These are phyloP conservation scores for Ptychobarbus kaznakovi DNA, from an alignment of 2,797 vertebrate genomes.

Conservation along the genomic window DNA sequence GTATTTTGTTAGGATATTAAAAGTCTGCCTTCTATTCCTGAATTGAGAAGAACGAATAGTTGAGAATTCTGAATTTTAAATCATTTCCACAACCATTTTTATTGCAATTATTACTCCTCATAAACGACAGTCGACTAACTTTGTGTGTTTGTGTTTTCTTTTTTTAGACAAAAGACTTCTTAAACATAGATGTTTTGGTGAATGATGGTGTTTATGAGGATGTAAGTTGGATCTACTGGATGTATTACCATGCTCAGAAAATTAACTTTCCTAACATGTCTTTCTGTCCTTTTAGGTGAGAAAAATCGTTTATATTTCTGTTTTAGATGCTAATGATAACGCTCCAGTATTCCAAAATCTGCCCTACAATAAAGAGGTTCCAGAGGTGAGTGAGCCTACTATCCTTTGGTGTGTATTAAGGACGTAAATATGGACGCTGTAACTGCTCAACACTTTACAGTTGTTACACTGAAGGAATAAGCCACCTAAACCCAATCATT, in stretches of 20 bases:
- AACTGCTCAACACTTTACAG: neutral
- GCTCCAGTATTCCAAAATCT: slow-evolving; percentile 74
- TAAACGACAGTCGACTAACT: neutral
- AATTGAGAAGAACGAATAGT: neutral
- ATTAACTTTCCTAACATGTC: neutral
- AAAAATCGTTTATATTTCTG: slow-evolving; percentile 48
- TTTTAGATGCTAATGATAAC: slow-evolving; percentile 86
- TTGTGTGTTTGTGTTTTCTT: slow-evolving; percentile 15
- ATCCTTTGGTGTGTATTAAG: neutral
- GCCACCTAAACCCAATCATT: neutral
- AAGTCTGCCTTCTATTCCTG: neutral
- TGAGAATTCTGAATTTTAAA: neutral
- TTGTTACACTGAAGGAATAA: neutral
- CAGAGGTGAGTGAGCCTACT: slow-evolving; percentile 75
- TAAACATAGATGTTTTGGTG: neutral
- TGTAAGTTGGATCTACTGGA: slow-evolving; percentile 44
- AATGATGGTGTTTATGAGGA: neutral
- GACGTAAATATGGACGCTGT: neutral
- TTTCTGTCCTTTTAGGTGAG: slow-evolving; percentile 50
- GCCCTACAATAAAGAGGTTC: slow-evolving; percentile 67
- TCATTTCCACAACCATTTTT: neutral
- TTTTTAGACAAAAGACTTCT: slow-evolving; percentile 56
- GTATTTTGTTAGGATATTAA: slow-evolving; percentile 67
- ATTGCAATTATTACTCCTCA: no score
- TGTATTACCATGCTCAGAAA: neutral